Evolutionary conservation across 2,888 invertebrate species (phyloP).

Genomic region (Lycocerus yunnanus): DNA sequence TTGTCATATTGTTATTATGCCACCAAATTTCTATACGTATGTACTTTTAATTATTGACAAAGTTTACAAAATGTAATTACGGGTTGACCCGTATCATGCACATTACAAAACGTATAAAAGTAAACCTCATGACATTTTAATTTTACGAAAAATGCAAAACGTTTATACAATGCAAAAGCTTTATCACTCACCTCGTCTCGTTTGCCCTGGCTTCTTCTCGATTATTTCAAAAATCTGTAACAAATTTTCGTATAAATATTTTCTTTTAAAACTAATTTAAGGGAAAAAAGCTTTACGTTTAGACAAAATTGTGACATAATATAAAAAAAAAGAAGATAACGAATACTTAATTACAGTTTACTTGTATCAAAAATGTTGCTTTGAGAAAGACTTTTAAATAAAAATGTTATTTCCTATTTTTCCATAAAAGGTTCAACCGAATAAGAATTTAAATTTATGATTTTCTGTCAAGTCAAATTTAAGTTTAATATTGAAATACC

Average conservation of each 20-base stretch:
- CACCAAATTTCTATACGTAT: neutral
- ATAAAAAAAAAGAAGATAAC: neutral
- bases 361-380: neutral
- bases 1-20: slow-evolving; percentile 40
- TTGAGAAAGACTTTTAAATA: neutral
- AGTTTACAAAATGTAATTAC: neutral
- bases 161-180: neutral
- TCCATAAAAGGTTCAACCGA: neutral
- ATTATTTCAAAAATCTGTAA: neutral
- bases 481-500: neutral
- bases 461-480: neutral
- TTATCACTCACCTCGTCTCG: neutral
- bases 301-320: neutral
- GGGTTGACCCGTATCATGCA: neutral
- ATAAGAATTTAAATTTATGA: neutral
- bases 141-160: neutral
- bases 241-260: neutral
- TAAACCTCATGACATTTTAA: neutral
- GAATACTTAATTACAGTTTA: neutral
- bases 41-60: neutral
- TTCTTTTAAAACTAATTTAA: neutral
- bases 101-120: neutral
- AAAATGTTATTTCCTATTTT: neutral
- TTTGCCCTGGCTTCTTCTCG: neutral
- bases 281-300: neutral